phyloP scores from a whole-genome alignment of 1,140 invertebrate species.

The Brachionus asplanchnoidis region DNA sequence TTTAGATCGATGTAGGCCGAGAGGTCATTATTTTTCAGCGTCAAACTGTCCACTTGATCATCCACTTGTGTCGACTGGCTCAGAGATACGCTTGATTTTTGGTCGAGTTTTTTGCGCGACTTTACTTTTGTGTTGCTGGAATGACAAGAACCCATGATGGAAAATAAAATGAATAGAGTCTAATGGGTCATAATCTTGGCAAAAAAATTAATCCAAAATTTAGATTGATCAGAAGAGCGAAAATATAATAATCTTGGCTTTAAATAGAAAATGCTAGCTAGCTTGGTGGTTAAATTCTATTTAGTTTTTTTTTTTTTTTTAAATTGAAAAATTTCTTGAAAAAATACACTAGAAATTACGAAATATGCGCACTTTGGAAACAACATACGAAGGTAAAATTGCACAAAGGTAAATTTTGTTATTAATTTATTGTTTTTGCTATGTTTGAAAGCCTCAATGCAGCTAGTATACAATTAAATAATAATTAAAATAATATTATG shows the following conservation, averaged over 20 bases:
- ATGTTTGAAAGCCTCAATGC: neutral
- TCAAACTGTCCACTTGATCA: neutral
- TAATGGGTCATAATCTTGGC: neutral
- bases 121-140: neutral
- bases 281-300: neutral
- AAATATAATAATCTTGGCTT: neutral
- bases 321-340: neutral
- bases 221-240: neutral
- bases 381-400: neutral
- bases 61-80: neutral
- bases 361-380: neutral
- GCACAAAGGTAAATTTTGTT: neutral
- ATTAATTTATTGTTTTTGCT: neutral
- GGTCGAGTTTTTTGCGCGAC: neutral
- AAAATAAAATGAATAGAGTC: neutral
- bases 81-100: neutral
- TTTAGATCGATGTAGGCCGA: conserved; percentile 27
- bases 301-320: neutral
- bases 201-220: conserved; percentile 17
- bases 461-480: neutral
- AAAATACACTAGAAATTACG: neutral
- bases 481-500: neutral
- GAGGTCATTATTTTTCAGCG: conserved; percentile 11
- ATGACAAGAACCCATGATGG: conserved; percentile 11
- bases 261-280: neutral